Base-by-base conservation (phyloP, 1,140 invertebrate species). In the Triops cancriformis region DNA sequence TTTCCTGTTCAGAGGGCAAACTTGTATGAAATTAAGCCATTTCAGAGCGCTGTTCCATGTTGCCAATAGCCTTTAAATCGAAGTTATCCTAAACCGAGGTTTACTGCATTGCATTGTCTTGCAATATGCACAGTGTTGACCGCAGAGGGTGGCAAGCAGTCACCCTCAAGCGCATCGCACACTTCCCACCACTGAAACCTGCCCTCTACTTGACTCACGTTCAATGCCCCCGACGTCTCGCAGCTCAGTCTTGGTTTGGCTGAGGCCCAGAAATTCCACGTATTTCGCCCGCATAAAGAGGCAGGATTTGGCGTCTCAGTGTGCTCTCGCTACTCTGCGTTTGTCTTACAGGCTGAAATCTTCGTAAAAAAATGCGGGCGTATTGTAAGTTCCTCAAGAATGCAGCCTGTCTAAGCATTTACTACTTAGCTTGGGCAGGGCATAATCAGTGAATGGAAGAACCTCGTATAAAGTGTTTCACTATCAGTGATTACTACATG, bases 231-330 rank as follows among this genome's bases (percentile, higher is more conserved):
- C 51, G 23, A 23, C 51, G 51, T 23, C 51, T 18, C 14, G 14
- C 51, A 64, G 51, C 51, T 64, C 51, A 64, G 51, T 64, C 51
- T 64, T 23, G 51, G 51, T 64, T 64, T 64, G 51, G 51, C 51
- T n/a, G 18, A 64, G 51, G 14, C 23, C 51, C 51, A 18, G 51
- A 23, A 64, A 64, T 18, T 23, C 51, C 23, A 23, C 23, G 51
- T 64, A 64, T 64, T 64, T 9, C 14, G 23, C 51, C 18, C 51
- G 18, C 51, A 64, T 23, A 64, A 64, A 64, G 51, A 18, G 51
- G 4, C 18, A 64, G 14, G 51, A 64, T n/a, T 64, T 64, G 45
- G 51, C n/a, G 18, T 64, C 23, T 14, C 23, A 6, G 51, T 64
- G 14, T 64, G 18, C 51, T 9, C 51, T 9, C 5, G 5, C 6